Conservation (phyloP, 2,888 invertebrate genomes). For the Cosmopolites sordidus region DNA sequence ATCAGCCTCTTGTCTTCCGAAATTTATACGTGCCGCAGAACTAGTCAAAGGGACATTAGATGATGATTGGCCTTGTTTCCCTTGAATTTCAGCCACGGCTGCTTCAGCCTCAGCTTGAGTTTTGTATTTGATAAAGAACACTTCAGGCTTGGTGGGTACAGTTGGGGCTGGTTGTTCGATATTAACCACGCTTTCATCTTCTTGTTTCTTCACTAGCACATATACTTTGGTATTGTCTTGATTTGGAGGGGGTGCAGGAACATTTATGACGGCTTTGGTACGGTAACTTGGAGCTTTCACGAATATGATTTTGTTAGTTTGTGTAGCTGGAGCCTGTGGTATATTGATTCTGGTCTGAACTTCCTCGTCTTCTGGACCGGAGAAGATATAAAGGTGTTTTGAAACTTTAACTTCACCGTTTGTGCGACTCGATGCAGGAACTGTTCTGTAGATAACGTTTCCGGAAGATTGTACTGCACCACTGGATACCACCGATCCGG, state of each 20-base stretch:
- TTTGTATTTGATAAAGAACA: constrained; percentile 85
- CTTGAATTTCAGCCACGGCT: constrained; percentile 26
- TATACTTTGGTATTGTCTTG: constrained; percentile 86
- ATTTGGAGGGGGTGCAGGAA: constrained; percentile 57
- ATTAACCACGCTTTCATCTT: constrained; percentile 74
- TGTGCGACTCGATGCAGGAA: background rate
- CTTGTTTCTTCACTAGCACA: constrained; percentile 84
- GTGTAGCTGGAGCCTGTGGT: constrained; percentile 10
- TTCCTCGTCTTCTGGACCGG: constrained; percentile 22
- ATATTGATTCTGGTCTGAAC: constrained; percentile 12
- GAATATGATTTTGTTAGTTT: constrained; percentile 29
- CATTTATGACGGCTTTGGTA: constrained; percentile 9
- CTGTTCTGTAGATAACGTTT: background rate
- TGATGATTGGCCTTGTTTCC: constrained; percentile 15
- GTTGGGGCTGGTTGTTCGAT: constrained; percentile 77
- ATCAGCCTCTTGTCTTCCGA: too few relatives aligned
- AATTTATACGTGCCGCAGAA: too few relatives aligned
- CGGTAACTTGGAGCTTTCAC: constrained; percentile 28
- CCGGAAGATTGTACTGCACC: background rate
- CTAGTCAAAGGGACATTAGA: background rate
- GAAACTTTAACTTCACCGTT: constrained; percentile 9
- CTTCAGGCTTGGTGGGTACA: constrained; percentile 83
- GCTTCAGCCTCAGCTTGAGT: constrained; percentile 55
- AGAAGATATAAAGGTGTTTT: constrained; percentile 23
- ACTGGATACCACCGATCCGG: background rate